Base-by-base conservation (phyloP, 1,140 invertebrate species). In the Drosophila murphyi region DNA sequence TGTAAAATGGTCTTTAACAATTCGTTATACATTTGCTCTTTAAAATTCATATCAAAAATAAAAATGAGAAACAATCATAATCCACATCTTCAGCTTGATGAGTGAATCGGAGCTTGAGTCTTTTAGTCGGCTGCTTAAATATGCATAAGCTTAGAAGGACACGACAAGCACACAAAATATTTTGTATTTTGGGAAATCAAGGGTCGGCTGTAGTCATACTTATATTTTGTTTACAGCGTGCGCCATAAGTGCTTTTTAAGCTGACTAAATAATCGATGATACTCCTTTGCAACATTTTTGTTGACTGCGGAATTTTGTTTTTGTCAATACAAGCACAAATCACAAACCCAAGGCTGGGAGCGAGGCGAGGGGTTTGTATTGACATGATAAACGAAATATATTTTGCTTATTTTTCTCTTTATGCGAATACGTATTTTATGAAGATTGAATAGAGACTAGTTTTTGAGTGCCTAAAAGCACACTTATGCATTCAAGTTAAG, bases 371-470 rank as follows among this genome's bases (percentile, higher is more conserved):
- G 29, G 34, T 20, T 48, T 75, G 61, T 72, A 67, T 79, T 68
- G 57, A 79, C 62, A 76, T 59, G 72, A 79, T 76, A 79, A 79
- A 72, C 73, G 63, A 76, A 65, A 70, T 74, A 64, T 41, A 71
- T 41, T 70, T 54, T 48, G 41, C 37, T 39, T 57, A 28, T 47
- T 32, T 8, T 5, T n/a, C 35, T 20, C 3, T 43, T 37, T 20
- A 4, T 39, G 8, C 12, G 20, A 20, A 7, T 10, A 20, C 39
- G 29, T 29, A 20, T 41, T 20, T 20, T 20, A 20, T 20, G 20
- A 20, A 20, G 20, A 20, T 20, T 20, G 20, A 20, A 20, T 20
- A 20, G 1, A 0, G 20, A 20, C 20, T 20, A 20, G 20, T 20
- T 20, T 20, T 20, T 20, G 20, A 20, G 20, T 20, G 20, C 20